Base-by-base conservation (phyloP, 2,797 vertebrate species). In the Hozukius guyotensis region DNA sequence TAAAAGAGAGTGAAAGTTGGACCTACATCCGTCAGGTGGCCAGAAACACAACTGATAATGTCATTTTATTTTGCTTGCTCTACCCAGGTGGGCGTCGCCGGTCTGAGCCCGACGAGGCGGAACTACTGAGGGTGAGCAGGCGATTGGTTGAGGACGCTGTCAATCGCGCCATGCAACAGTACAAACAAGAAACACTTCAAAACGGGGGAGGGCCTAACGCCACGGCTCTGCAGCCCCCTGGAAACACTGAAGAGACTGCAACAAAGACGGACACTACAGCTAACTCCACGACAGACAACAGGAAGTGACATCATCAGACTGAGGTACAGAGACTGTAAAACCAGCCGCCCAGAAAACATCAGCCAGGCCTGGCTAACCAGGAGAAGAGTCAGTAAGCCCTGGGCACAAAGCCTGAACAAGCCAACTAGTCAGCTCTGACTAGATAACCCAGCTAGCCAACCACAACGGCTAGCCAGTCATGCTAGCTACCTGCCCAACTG, bases 81-180 rank as follows among this genome's bases (percentile, higher is more conserved):
- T 89, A 76, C 90, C 22, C 95, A 99, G 98, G 98, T 97, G 96
- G 96, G 89, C 97, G 96, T 91, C 96, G 92, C 9, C 95, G 94
- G 61, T 93, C 94, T 69, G 97, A 97, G 90, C 97, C 96, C 0
- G 97, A 99, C 0, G 99, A 99, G 83, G 98, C 97, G n/a, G 98
- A 99, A 93, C 96, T 99, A 31, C 91, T 97, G 93, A 97, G 94
- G 92, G 96, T 99, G 93, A 99, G 98, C 94, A 98, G 95, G 93
- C 96, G 96, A 88, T 93, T 99, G 96, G 99, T 99, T 80, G 98
- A 99, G 88, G 98, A 97, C 0, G 99, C 98, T 0, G 97, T 99
- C 92, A 97, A 96, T 78, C 98, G 97, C 81, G 99, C 99, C 10
- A 94, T 99, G 82, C 98, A 98, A 84, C 99, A 99, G 52, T 99